Evolutionary conservation across 2,888 invertebrate genomes (phyloP), one percentile per base, ranked within the genome.

Genomic region (Brenthis daphne): DNA sequence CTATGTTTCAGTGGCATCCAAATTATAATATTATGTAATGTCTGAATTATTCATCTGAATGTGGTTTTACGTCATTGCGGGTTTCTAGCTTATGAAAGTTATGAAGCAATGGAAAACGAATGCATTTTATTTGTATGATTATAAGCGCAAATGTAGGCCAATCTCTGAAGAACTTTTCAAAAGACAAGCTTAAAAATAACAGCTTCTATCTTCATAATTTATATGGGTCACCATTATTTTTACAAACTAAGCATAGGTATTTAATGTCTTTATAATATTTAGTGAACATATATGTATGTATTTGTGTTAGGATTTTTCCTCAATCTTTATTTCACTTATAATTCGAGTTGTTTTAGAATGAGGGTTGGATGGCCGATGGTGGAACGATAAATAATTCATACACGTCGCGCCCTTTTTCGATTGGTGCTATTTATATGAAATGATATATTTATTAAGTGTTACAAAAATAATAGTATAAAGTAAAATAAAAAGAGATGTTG

Each of bases 1-100:
- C 53, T 50, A 64, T 66, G 57, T 51, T 57, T 33, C 50, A 63
- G 54, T 43, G 63, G 43, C 14, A 24, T 20, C 20, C 43, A 12
- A 63, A 54, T 63, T 63, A 63, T 54, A 63, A 63, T 63, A 63
- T 63, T 63, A 63, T 63, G 63, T 63, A 63, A 63, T 63, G 54
- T 43, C 53, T 43, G 63, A 63, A 53, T 63, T 53, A 24, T 54
- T 53, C 16, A 20, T 63, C 53, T 53, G 63, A 3, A 37, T 63
- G 37, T 63, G 43, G 20, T 54, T 63, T 51, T 63, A 50, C 63
- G 56, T 37, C 67, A 67, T 51, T 67, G 67, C 67, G 63, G 61
- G 13, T 43, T 67, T 67, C 56, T 61, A 54, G 24, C 43, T 63
- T 63, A 16, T 51, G 5, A 12, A 33, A 14, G 16, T 12, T 6